Evolutionary conservation across 2,113 vertebrate species (phyloP).

Genomic region (Rhineura floridana): DNA sequence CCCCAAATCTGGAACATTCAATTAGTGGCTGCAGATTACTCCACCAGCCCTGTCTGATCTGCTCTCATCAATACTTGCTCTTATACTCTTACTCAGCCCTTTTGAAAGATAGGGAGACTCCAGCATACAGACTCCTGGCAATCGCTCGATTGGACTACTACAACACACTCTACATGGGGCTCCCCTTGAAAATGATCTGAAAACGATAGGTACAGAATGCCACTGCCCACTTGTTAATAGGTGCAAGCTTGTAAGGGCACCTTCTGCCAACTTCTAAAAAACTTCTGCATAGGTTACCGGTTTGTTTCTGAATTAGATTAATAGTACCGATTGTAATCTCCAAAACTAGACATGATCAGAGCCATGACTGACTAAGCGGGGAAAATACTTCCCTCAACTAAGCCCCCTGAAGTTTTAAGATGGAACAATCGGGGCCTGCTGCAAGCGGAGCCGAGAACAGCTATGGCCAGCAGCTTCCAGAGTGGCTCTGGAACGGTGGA

Average conservation of each 20-base stretch:
- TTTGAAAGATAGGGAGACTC: not conserved
- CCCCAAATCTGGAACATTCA: not conserved
- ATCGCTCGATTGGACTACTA: not conserved
- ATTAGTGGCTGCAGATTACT: not conserved
- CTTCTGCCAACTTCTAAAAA: not conserved
- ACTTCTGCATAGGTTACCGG: not conserved
- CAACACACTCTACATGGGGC: not conserved
- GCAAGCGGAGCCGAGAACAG: not conserved
- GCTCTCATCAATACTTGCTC: not conserved
- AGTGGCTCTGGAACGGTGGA: not conserved
- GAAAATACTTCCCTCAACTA: not conserved
- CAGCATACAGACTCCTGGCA: not conserved
- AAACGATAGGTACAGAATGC: not conserved
- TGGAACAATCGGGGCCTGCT: not conserved
- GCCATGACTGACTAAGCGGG: not conserved
- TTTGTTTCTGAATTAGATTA: not conserved
- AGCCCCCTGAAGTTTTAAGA: not conserved
- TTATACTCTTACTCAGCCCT: not conserved
- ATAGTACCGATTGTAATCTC: not conserved
- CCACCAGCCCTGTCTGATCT: not conserved
- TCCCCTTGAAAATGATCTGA: not conserved
- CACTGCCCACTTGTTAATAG: not conserved
- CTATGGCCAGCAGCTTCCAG: not conserved
- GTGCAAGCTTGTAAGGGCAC: not conserved
- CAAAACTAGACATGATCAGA: not conserved